Conservation (phyloP, 2,113 vertebrate genomes). For the Myanophis thanlyinensis region DNA sequence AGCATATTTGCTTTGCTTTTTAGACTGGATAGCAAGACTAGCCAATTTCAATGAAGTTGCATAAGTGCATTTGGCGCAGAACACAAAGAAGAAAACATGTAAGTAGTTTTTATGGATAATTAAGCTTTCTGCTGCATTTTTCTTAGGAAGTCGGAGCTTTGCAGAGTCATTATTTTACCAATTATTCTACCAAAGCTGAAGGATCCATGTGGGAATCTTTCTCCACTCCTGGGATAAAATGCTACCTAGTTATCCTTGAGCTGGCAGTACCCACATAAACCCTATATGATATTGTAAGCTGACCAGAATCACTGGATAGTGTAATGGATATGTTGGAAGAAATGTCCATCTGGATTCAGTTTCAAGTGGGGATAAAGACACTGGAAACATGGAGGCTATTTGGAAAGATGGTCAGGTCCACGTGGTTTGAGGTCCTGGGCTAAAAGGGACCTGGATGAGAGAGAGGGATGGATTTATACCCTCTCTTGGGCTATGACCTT, state of each 20-base stretch:
- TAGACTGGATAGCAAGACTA: slow-evolving; percentile 50
- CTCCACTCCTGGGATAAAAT: background rate
- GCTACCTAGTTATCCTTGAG: background rate
- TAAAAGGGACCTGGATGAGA: too few species aligned
- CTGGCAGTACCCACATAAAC: background rate
- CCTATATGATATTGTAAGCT: background rate
- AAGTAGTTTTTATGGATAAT: background rate
- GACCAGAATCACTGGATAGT: background rate
- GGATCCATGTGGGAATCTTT: background rate
- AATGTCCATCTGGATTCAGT: too few species aligned
- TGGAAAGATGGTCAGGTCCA: too few species aligned
- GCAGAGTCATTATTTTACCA: background rate
- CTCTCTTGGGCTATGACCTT: too few species aligned
- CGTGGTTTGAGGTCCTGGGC: too few species aligned
- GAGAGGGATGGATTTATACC: too few species aligned
- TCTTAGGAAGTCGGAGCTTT: background rate
- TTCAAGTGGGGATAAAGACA: too few species aligned
- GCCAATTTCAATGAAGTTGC: slow-evolving; percentile 49
- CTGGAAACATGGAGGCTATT: too few species aligned
- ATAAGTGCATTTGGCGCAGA: slow-evolving; percentile 58
- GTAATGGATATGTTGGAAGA: too few species aligned
- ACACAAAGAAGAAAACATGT: slow-evolving; percentile 15
- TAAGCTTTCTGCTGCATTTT: background rate
- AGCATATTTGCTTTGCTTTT: slow-evolving; percentile 10
- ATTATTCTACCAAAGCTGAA: background rate